phyloP scores from a whole-genome alignment of 2,888 invertebrate species.

The Cheilosia impressa region DNA sequence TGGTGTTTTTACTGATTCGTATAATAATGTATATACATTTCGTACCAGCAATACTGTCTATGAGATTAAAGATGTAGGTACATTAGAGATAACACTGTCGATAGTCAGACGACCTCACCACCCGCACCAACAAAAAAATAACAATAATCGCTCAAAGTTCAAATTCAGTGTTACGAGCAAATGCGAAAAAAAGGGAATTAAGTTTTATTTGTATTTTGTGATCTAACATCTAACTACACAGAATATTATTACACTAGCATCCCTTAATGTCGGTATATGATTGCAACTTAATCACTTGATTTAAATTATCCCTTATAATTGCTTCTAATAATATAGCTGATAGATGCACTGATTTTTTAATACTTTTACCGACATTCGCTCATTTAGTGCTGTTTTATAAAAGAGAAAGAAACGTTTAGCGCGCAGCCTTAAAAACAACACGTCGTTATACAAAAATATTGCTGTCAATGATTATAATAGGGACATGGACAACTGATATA shows the following conservation, averaged over 20 bases:
- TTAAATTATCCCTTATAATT: neutral
- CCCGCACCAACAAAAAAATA: slow-evolving; percentile 74
- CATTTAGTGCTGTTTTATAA: slow-evolving; percentile 24
- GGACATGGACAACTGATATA: slow-evolving; percentile 8
- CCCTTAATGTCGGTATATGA: neutral
- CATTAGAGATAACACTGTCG: slow-evolving; percentile 64
- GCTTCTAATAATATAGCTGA: neutral
- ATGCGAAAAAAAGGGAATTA: neutral
- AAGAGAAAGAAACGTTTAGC: slow-evolving; percentile 2
- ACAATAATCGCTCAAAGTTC: slow-evolving; percentile 74
- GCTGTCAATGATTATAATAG: slow-evolving; percentile 17
- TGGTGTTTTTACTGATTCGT: slow-evolving; percentile 33
- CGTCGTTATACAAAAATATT: slow-evolving; percentile 41
- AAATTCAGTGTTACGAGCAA: slow-evolving; percentile 65
- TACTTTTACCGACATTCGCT: slow-evolving; percentile 21
- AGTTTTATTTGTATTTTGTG: slow-evolving; percentile 3
- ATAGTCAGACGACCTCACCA: slow-evolving; percentile 74
- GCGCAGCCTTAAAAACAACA: slow-evolving; percentile 31
- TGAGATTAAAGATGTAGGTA: slow-evolving; percentile 65
- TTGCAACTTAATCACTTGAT: neutral
- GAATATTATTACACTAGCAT: neutral
- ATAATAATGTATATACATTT: slow-evolving; percentile 47
- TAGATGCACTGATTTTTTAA: slow-evolving; percentile 2
- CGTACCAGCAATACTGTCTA: slow-evolving; percentile 50
- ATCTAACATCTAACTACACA: neutral